Percentiles rank a stretch among this genome's conserved stretches.
Evolutionary conservation across 2,888 invertebrate species (phyloP).

Genomic region (Polymixis lichenea): DNA sequence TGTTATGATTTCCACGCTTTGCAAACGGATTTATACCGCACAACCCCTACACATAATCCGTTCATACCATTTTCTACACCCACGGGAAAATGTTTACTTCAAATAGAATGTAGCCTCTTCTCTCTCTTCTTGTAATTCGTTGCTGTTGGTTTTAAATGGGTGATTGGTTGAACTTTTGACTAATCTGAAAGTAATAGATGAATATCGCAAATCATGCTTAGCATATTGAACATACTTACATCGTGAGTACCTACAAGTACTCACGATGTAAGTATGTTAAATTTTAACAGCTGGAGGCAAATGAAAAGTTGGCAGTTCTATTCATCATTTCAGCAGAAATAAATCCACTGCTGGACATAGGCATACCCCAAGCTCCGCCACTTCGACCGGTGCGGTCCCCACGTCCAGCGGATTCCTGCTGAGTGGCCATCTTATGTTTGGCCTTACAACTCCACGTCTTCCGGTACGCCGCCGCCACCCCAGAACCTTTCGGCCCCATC

Average conservation of each 20-base stretch:
- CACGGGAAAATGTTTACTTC: background rate
- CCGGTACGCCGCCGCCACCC: too few relatives aligned
- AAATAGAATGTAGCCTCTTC: background rate
- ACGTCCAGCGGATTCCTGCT: too few relatives aligned
- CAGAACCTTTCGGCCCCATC: too few relatives aligned
- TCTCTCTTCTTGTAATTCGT: background rate
- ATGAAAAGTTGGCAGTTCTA: background rate
- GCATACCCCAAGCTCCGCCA: too few relatives aligned
- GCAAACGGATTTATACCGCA: constrained; percentile 29
- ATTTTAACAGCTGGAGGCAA: background rate
- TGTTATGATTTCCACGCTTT: constrained; percentile 52
- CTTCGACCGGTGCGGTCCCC: too few relatives aligned
- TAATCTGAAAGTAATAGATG: background rate
- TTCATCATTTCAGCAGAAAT: too few relatives aligned
- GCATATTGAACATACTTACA: too few relatives aligned
- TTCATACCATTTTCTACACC: constrained; percentile 16
- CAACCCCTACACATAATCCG: constrained; percentile 21
- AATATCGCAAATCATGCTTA: background rate
- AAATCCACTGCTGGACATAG: too few relatives aligned
- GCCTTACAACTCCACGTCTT: too few relatives aligned
- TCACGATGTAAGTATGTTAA: background rate
- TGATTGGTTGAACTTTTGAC: background rate
- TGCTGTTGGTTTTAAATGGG: background rate
- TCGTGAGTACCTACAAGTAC: too few relatives aligned
- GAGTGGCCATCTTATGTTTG: too few relatives aligned